These are phyloP conservation scores for Euphonia xanthogaster DNA, from an alignment of 2,797 vertebrate species.

Conservation along the genomic window DNA sequence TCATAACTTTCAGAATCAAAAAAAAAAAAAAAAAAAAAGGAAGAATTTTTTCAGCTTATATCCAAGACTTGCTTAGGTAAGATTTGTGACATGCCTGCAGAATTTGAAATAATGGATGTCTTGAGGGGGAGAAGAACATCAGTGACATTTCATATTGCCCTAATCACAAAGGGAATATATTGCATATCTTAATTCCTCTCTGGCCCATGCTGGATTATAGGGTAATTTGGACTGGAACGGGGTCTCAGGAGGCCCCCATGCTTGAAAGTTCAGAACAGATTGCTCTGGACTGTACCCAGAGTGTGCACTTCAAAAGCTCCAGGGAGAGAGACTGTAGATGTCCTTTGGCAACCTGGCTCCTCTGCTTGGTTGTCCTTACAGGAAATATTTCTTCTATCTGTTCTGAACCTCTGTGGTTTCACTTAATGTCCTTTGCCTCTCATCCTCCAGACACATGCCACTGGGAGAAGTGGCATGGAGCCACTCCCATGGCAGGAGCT, in stretches of 20 bases:
- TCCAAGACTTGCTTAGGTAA: background rate
- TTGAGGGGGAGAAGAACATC: background rate
- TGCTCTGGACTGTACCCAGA: background rate
- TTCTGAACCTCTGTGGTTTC: background rate
- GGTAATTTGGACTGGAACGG: background rate
- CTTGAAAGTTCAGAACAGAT: background rate
- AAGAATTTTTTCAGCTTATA: background rate
- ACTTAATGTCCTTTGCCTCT: background rate
- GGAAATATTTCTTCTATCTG: background rate
- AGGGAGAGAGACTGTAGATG: background rate
- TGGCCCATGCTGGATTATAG: background rate
- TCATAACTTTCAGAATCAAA: constrained; percentile 27
- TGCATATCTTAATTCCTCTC: background rate
- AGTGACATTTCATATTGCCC: background rate
- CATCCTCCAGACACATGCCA: accelerated
- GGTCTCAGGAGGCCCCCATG: background rate
- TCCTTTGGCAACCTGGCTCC: background rate
- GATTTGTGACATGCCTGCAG: background rate
- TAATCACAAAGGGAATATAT: background rate
- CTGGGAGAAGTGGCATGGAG: too few species aligned
- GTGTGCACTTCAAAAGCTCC: background rate
- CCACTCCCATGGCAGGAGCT: too few species aligned
- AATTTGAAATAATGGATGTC: background rate
- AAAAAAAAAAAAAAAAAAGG: background rate
- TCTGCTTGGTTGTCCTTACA: background rate